Base-by-base conservation (phyloP, 2,888 invertebrate genomes). In the Rhamphomyia laevipes region DNA sequence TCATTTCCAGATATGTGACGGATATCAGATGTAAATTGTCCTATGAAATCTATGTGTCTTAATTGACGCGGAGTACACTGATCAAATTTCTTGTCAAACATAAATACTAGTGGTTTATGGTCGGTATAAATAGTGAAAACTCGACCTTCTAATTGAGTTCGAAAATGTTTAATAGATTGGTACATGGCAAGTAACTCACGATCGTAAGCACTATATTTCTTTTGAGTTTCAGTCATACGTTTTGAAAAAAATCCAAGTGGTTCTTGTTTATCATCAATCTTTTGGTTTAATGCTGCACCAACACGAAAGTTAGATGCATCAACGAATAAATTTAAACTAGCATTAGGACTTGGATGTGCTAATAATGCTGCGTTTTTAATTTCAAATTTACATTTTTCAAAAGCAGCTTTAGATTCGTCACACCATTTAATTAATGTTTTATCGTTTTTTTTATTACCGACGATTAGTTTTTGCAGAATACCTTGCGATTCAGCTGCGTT, bases 191-290 rank as follows among this genome's bases (percentile, higher is more conserved):
- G 21, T 21, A 21, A 21, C 5, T 21, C 21, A 5, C 21, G 21
- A 5, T 0, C 66, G 52, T 65, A 68, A 18, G 59, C 61, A n/a
- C 62, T 59, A 38, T 67, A 69, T 5, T 63, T 64, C 10, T 30
- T 44, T 50, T 70, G 60, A 0, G 63, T 48, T 1, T 57, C 48
- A 27, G 49, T 57, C 2, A 68, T 49, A 30, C 63, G 63, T 43
- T 53, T 54, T 1, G 64, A 66, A 48, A 62, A 67, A 50, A 65
- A 69, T 1, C 60, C 61, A 12, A 68, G 49, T 0, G 67, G 67
- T 55, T 65, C 51, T 62, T 62, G 64, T 2, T 47, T n/a, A 11
- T 51, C 44, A 5, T 53, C 44, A 5, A 48, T 46, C 0, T 27
- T 18, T 49, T 69, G 67, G 44, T 70, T 63, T 10, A 70, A 48